Evolutionary conservation across 2,888 invertebrate species (phyloP).

Genomic region (Fragum whitleyi): DNA sequence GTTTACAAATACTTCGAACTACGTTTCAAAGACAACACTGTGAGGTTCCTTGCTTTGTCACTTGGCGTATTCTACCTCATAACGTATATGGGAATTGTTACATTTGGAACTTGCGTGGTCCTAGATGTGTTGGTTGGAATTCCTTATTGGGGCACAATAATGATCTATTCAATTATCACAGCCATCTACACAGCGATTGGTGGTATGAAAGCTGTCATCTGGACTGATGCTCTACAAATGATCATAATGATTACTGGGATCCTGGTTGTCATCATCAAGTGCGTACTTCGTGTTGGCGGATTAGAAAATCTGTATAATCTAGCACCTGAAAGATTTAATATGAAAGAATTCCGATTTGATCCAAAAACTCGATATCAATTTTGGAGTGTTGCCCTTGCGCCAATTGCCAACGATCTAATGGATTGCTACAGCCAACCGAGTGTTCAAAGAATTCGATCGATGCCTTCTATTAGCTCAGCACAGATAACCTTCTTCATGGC

Average conservation of each 20-base stretch:
- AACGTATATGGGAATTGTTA: slow-evolving; percentile 41
- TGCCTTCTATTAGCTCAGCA: slow-evolving; percentile 16
- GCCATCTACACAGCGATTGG: background rate
- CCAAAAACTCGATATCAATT: slow-evolving; percentile 38
- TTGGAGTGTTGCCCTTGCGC: slow-evolving; percentile 30
- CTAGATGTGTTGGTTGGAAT: slow-evolving; percentile 25
- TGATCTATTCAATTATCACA: slow-evolving; percentile 26
- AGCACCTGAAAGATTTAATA: slow-evolving; percentile 27
- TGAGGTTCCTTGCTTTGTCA: slow-evolving; percentile 25
- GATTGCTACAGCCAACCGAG: slow-evolving; percentile 35
- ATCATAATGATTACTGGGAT: slow-evolving; percentile 39
- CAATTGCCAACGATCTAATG: background rate
- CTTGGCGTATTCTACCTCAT: slow-evolving; percentile 31
- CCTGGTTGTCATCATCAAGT: slow-evolving; percentile 26
- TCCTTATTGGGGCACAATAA: slow-evolving; percentile 39
- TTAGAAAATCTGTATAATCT: background rate
- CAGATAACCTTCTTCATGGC: slow-evolving; percentile 12
- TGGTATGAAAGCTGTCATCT: slow-evolving; percentile 5
- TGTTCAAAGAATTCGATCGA: slow-evolving; percentile 35
- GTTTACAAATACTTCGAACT: slow-evolving; percentile 42
- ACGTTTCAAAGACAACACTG: slow-evolving; percentile 28
- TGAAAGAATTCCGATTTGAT: slow-evolving; percentile 30
- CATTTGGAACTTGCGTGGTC: slow-evolving; percentile 35
- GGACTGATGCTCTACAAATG: slow-evolving; percentile 33
- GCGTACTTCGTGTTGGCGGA: slow-evolving; percentile 14